These are phyloP conservation scores for Drosophila truncata DNA, from an alignment of 1,140 invertebrate species.

Conservation along the genomic window DNA sequence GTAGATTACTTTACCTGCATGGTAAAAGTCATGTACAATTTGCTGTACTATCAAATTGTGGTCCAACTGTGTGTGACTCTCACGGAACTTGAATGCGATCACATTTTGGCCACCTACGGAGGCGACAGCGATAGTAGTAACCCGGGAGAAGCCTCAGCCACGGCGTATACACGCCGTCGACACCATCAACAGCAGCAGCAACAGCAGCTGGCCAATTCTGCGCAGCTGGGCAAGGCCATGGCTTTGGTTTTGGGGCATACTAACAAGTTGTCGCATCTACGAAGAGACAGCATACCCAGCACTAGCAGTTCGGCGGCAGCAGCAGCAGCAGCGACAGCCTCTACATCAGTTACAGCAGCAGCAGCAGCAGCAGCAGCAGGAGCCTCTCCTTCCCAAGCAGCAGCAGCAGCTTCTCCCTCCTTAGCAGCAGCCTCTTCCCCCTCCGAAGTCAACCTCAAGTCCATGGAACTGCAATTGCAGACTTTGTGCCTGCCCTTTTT, in stretches of 20 bases:
- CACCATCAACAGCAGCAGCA: background rate
- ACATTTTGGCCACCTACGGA: constrained; percentile 70
- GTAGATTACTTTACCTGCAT: constrained; percentile 94
- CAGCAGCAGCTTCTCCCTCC: constrained; percentile 14
- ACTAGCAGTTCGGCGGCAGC: constrained; percentile 53
- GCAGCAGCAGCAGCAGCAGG: background rate
- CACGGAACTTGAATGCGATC: constrained; percentile 86
- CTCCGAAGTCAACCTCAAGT: constrained; percentile 82
- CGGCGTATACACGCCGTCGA: constrained; percentile 15
- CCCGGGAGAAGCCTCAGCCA: constrained; percentile 17
- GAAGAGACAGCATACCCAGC: constrained; percentile 83
- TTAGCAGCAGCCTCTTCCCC: constrained; percentile 20
- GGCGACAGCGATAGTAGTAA: background rate
- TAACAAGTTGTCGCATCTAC: constrained; percentile 69
- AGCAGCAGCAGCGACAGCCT: constrained; percentile 3
- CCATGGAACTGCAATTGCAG: constrained; percentile 89
- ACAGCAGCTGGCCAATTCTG: constrained; percentile 36
- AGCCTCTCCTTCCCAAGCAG: constrained; percentile 19
- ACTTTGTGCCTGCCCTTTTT: constrained; percentile 93
- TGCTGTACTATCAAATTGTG: constrained; percentile 95
- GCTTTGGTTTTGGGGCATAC: constrained; percentile 76
- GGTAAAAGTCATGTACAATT: constrained; percentile 94
- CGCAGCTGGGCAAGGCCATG: constrained; percentile 78
- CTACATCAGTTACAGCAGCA: background rate
- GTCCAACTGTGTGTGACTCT: constrained; percentile 88